Conservation (phyloP, 2,113 vertebrate genomes). For the Butastur rufipennis region DNA sequence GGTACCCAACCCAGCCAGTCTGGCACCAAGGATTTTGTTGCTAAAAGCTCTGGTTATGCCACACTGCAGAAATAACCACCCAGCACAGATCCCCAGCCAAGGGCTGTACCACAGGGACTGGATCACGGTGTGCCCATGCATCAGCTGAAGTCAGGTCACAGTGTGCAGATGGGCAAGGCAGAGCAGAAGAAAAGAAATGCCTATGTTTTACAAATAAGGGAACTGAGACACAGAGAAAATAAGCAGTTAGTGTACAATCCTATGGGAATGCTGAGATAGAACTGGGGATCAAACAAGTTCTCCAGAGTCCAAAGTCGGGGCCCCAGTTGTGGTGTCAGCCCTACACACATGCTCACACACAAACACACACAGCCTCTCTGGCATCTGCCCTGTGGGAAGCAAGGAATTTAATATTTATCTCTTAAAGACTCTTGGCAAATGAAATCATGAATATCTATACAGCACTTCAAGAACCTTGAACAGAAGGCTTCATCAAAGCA, state of each 20-base stretch:
- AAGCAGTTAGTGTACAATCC: neutral
- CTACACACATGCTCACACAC: neutral
- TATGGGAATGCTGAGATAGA: neutral
- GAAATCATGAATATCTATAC: neutral
- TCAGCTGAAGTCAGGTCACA: neutral
- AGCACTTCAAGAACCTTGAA: conserved; percentile 23
- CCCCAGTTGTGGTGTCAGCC: neutral
- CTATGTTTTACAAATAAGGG: neutral
- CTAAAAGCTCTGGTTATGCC: neutral
- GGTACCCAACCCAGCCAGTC: neutral
- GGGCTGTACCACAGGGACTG: neutral
- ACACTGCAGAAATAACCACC: neutral
- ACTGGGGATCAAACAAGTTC: neutral
- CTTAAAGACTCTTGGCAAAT: conserved; percentile 18
- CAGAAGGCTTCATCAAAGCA: conserved; percentile 45
- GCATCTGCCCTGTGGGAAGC: neutral
- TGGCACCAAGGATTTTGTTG: neutral
- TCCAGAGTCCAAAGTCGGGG: neutral
- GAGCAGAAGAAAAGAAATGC: neutral
- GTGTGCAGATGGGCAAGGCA: neutral
- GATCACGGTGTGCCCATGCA: neutral
- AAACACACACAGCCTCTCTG: neutral
- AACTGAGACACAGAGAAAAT: neutral
- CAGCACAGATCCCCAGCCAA: neutral
- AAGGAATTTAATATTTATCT: conserved; percentile 33